Base-by-base conservation (phyloP, 2,797 vertebrate genomes). In the Sebastiscus tertius region DNA sequence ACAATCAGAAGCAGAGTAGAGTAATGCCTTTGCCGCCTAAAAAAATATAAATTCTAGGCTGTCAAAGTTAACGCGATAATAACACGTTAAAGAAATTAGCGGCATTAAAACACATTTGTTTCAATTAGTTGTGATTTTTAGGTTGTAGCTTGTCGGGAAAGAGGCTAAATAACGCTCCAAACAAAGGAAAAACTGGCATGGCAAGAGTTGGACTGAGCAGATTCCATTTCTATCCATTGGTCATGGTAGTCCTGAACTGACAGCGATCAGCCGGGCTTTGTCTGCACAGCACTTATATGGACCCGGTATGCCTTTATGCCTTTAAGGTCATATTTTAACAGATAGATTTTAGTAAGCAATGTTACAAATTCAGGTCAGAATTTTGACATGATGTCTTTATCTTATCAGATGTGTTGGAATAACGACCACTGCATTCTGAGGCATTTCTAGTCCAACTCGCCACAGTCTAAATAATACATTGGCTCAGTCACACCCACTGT, bases 401-500 rank as follows among this genome's bases (percentile, higher is more conserved):
- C 8, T 59, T 36, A 49, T 34, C 29, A 18, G 14, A 58, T 63
- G 52, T 49, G 46, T 31, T 22, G 2, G 29, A 56, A 49, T 34
- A 11, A 62, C n/a, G 2, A 29, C n/a, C 9, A 13, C 7, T 27
- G 29, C 33, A 34, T 67, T 66, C 49, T 29, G 12, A 27, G 11
- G 8, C 11, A 29, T 72, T 74, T 78, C 29, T 58, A 78, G n/a
- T 22, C 1, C 18, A 9, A 68, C 34, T 81, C 52, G 54, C 20
- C 26, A 54, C 39, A 67, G 60, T 54, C 60, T 82, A 79, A 87
- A 87, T 79, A 87, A 87, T 79, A 68, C 49, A 65, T 69, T 36
- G 56, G 16, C 62, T 29, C 31, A 63, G 77, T 77, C 64, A 34
- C 61, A 22, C 22, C 24, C 42, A 56, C 18, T 49, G 31, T 27